Conservation (phyloP, 2,797 vertebrate species). For the Benthosema pterotum region DNA sequence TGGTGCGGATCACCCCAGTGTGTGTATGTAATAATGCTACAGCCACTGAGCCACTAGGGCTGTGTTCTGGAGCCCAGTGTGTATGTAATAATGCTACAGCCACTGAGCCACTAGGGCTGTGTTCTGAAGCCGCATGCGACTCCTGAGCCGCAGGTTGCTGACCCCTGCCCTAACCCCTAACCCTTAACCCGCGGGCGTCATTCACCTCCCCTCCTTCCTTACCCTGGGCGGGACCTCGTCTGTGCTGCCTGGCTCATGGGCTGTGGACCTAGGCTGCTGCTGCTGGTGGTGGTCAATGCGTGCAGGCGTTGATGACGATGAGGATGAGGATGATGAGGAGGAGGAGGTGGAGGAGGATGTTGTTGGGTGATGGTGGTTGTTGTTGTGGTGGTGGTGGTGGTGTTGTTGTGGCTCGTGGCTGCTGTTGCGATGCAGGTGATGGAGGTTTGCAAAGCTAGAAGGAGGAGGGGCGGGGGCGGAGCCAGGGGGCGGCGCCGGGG, state of each 20-base stretch:
- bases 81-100: no score
- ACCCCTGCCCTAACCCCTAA: no score
- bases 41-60: no score
- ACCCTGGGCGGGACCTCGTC: slow-evolving; percentile 72
- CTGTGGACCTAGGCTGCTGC: slow-evolving; percentile 81
- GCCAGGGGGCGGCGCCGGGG: no score
- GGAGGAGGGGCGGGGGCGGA: no score
- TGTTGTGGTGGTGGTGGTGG: slow-evolving; percentile 37
- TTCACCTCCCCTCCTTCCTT: slow-evolving; percentile 61
- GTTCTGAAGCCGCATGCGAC: no score
- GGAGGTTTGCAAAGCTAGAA: slow-evolving; percentile 91
- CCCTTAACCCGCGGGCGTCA: background rate
- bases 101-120: no score
- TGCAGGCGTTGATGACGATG: slow-evolving; percentile 73
- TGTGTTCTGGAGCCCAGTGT: no score
- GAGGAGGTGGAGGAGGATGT: slow-evolving; percentile 23
- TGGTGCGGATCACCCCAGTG: no score
- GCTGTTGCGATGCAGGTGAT: slow-evolving; percentile 81
- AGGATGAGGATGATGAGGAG: slow-evolving; percentile 48
- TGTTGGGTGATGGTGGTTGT: slow-evolving; percentile 44
- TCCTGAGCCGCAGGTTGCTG: no score
- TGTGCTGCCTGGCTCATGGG: slow-evolving; percentile 83
- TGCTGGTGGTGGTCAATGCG: slow-evolving; percentile 82
- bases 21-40: no score
- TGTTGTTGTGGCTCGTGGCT: slow-evolving; percentile 86